Base-by-base conservation (phyloP, 2,797 vertebrate species). In the Aldrovandia affinis region DNA sequence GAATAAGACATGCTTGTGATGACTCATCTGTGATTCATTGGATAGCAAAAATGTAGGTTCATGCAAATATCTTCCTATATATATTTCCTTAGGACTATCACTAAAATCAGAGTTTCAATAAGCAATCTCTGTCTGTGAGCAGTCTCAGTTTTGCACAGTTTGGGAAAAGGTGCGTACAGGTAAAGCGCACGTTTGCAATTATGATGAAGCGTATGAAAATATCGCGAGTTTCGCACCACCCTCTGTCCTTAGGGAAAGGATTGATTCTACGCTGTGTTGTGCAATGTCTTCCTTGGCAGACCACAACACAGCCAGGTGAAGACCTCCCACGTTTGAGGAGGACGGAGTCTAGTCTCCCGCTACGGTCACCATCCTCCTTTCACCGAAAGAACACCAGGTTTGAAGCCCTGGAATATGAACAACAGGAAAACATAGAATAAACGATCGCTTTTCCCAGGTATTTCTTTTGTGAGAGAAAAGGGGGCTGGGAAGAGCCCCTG, bases 401-500 rank as follows among this genome's bases (percentile, higher is more conserved):
- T 39, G 28, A 6, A 18, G 78, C 52, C 5, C n/a, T 2, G 28
- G 50, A 39, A 77, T 78, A 82, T 91, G 91, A 92, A 88, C 86
- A 73, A 88, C 86, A 73, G 61, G 80, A 90, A 75, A 88, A 94
- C 84, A 91, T 91, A 93, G 92, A 92, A 91, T 91, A 94, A 95
- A 94, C 93, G 94, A 94, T 94, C 91, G 92, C 92, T 90, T 94
- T 95, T 92, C 93, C 89, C 92, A 92, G 94, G 92, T 93, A 93
- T 57, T 78, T 18, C 83, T 84, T 75, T 83, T 88, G 84, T 81
- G 77, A 78, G 61, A 73, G 33, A 55, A 61, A 25, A 33, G 70
- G 80, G 84, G 82, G 70, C 78, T 89, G 83, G 36, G 68, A 77
- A 68, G 85, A 52, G 55, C 52, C 83, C 80, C 80, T 52, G 28